These are phyloP conservation scores for Lycocerus yunnanus DNA, from an alignment of 2,888 invertebrate genomes.

Conservation along the genomic window DNA sequence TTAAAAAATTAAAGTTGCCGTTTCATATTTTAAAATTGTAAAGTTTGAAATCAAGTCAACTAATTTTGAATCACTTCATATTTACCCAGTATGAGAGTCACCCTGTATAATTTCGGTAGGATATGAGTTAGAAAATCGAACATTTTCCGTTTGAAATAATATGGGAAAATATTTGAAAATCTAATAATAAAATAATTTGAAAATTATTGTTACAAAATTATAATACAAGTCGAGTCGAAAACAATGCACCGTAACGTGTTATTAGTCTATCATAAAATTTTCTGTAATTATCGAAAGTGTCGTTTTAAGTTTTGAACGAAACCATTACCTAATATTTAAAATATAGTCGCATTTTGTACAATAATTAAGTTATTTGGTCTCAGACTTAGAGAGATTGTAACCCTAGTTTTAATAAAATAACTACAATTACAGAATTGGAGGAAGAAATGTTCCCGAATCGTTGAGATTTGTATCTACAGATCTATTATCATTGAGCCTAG, in stretches of 20 bases:
- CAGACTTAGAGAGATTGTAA: conserved; percentile 31
- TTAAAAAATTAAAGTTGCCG: not conserved
- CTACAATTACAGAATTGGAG: conserved; percentile 61
- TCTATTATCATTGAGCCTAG: conserved; percentile 53
- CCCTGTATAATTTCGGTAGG: not conserved
- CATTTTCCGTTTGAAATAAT: not conserved
- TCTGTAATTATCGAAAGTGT: not conserved
- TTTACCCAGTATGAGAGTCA: not conserved
- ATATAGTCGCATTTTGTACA: conserved; percentile 22
- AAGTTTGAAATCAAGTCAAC: not conserved
- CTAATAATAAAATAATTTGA: not conserved
- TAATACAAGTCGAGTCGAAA: not conserved
- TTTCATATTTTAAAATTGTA: not conserved
- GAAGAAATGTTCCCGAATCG: conserved; percentile 67
- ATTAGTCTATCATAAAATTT: not conserved
- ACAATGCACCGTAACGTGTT: not conserved
- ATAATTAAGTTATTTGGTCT: conserved; percentile 31
- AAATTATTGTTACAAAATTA: not conserved
- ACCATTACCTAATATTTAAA: conserved; percentile 12
- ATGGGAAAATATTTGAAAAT: not conserved
- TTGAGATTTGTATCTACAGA: conserved; percentile 59
- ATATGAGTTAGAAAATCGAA: not conserved
- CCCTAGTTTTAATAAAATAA: conserved; percentile 18
- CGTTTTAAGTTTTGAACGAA: not conserved
- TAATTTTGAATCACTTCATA: not conserved